phyloP scores from a whole-genome alignment of 2,888 invertebrate genomes.

The Bellardia bayeri region DNA sequence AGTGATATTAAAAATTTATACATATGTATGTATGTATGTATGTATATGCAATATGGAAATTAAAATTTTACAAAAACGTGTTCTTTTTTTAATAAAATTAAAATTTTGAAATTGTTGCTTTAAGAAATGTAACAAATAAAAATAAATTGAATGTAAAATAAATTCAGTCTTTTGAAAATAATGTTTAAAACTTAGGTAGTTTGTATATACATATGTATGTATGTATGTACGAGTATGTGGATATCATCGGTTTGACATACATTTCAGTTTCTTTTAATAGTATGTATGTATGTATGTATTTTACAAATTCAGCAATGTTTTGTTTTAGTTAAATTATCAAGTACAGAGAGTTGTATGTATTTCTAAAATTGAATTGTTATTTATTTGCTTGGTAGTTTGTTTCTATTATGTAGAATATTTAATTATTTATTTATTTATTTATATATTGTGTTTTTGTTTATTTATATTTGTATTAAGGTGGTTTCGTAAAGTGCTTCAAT shows the following conservation, averaged over 20 bases:
- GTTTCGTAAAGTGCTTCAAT: slow-evolving; percentile 62
- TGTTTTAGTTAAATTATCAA: slow-evolving; percentile 14
- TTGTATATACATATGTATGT: too few relatives aligned
- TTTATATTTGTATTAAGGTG: slow-evolving; percentile 66
- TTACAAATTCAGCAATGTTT: slow-evolving; percentile 42
- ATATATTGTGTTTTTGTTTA: slow-evolving; percentile 4
- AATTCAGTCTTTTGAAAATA: slow-evolving; percentile 83
- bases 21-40: not conserved
- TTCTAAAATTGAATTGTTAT: slow-evolving; percentile 6
- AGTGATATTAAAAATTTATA: not conserved
- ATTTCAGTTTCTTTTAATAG: not conserved
- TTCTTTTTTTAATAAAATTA: too few relatives aligned
- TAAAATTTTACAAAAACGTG: not conserved
- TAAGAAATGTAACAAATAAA: not conserved
- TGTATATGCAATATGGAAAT: not conserved
- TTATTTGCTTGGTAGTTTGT: slow-evolving; percentile 26
- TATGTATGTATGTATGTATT: too few relatives aligned
- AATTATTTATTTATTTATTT: not conserved
- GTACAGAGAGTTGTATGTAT: slow-evolving; percentile 14
- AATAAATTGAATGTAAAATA: slow-evolving; percentile 58
- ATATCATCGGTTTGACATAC: slow-evolving; percentile 14
- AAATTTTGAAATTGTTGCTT: too few relatives aligned
- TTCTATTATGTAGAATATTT: slow-evolving; percentile 16
- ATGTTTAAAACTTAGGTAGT: slow-evolving; percentile 78
- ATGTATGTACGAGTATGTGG: not conserved